Conservation (phyloP, 2,113 vertebrate species). For the Neogobius melanostomus region DNA sequence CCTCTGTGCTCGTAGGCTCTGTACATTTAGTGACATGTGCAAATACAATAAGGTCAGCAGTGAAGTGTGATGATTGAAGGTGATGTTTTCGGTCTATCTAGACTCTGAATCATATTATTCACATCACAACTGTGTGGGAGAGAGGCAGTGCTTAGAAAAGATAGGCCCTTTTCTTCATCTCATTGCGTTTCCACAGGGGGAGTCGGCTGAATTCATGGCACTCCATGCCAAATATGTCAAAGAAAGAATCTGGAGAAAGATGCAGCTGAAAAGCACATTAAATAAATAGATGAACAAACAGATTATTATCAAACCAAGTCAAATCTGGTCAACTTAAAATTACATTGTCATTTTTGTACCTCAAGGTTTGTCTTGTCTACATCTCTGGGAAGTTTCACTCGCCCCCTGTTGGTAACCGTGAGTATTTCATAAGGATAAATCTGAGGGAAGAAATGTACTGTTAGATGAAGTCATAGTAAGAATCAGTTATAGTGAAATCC, state of each 20-base stretch:
- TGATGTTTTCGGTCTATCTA: background rate
- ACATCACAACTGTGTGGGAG: background rate
- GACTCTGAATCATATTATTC: background rate
- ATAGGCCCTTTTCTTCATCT: conserved; percentile 92
- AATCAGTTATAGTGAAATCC: conserved; percentile 3
- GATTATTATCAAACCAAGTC: no score
- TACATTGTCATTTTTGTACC: conserved; percentile 66
- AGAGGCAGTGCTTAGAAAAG: conserved; percentile 83
- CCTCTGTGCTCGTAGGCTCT: conserved; percentile 13
- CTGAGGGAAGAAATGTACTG: conserved; percentile 74
- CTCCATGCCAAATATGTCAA: conserved; percentile 90
- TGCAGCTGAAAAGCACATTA: conserved; percentile 80
- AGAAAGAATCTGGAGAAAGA: conserved; percentile 88
- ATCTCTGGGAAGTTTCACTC: conserved; percentile 90
- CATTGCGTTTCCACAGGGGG: conserved; percentile 96
- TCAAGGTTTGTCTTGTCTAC: conserved; percentile 95
- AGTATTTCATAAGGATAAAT: conserved; percentile 96
- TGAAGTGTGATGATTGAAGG: background rate
- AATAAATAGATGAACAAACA: background rate
- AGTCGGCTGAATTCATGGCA: conserved; percentile 92
- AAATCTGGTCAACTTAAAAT: no score
- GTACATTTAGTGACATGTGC: background rate
- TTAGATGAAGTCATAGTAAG: conserved; percentile 23
- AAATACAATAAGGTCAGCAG: background rate
- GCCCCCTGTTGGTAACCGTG: conserved; percentile 88